Conservation (phyloP, 2,797 vertebrate species). For the Atherinosoma microstoma region DNA sequence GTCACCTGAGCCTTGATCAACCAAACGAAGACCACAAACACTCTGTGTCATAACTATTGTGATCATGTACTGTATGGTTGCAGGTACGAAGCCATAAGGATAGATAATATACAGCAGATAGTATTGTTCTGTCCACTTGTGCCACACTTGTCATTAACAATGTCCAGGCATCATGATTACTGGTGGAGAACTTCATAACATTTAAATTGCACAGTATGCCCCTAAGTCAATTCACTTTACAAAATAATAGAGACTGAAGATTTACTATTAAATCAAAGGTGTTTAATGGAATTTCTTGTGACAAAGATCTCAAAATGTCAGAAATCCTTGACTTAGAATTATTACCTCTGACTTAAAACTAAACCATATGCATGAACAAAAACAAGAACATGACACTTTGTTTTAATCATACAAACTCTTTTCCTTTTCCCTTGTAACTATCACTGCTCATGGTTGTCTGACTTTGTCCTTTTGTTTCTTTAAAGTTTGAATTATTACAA, state of each 20-base stretch:
- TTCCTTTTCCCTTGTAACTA: background rate
- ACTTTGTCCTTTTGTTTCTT: background rate
- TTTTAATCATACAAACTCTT: background rate
- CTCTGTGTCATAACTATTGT: background rate
- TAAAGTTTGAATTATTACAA: slow-evolving; percentile 8
- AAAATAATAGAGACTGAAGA: background rate
- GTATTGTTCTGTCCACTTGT: background rate
- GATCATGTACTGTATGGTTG: background rate
- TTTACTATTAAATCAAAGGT: background rate
- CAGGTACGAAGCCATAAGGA: background rate
- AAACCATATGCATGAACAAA: background rate
- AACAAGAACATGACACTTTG: background rate
- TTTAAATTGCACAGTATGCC: background rate
- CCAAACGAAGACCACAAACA: background rate
- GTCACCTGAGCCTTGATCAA: background rate
- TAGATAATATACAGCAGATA: background rate
- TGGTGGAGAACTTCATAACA: background rate
- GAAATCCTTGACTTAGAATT: background rate
- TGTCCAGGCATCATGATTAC: background rate
- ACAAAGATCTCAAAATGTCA: background rate
- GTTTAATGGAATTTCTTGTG: background rate
- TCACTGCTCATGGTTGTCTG: slow-evolving; percentile 2
- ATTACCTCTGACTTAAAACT: background rate
- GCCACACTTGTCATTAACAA: background rate
- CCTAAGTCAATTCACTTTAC: background rate